These are phyloP conservation scores for Drosophila oshimai DNA, from an alignment of 1,140 invertebrate genomes.

Conservation along the genomic window DNA sequence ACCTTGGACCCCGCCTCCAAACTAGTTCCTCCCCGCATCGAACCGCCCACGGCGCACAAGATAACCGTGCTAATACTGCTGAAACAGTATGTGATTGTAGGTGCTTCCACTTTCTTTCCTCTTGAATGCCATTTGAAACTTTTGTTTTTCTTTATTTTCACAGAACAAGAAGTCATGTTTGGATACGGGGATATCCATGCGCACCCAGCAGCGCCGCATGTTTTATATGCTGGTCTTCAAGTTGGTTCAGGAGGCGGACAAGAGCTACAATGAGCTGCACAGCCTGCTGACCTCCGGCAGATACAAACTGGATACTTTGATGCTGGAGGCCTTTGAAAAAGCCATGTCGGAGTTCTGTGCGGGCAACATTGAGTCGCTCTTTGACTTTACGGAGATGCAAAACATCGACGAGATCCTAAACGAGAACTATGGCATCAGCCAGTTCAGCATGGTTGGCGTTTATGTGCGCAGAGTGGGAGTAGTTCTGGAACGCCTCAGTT, in stretches of 20 bases:
- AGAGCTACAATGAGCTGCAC: constrained; percentile 85
- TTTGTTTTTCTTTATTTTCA: neutral
- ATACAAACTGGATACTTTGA: constrained; percentile 83
- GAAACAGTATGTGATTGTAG: constrained; percentile 77
- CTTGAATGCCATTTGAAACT: neutral
- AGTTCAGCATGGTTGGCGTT: constrained; percentile 86
- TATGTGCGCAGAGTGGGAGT: constrained; percentile 91
- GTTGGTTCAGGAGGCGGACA: constrained; percentile 87
- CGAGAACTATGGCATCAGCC: constrained; percentile 81
- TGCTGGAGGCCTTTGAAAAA: constrained; percentile 84
- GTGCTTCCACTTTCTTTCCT: neutral
- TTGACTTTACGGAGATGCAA: constrained; percentile 87
- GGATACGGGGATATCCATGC: constrained; percentile 59
- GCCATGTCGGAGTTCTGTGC: constrained; percentile 84
- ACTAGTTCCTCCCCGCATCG: constrained; percentile 54
- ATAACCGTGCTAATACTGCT: constrained; percentile 72
- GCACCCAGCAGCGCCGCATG: constrained; percentile 81
- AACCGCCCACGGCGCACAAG: constrained; percentile 76
- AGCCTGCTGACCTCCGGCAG: constrained; percentile 84
- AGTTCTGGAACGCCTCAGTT: constrained; percentile 91
- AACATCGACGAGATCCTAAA: constrained; percentile 71
- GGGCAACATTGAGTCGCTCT: constrained; percentile 85
- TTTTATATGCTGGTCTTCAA: constrained; percentile 87
- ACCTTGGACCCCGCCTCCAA: constrained; percentile 68
- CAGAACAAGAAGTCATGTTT: constrained; percentile 65